A percentile compares a stretch with the other conserved stretches of the same genome.
phyloP scores from a whole-genome alignment of 1,140 invertebrate genomes.

The Drosophila bifasciata region DNA sequence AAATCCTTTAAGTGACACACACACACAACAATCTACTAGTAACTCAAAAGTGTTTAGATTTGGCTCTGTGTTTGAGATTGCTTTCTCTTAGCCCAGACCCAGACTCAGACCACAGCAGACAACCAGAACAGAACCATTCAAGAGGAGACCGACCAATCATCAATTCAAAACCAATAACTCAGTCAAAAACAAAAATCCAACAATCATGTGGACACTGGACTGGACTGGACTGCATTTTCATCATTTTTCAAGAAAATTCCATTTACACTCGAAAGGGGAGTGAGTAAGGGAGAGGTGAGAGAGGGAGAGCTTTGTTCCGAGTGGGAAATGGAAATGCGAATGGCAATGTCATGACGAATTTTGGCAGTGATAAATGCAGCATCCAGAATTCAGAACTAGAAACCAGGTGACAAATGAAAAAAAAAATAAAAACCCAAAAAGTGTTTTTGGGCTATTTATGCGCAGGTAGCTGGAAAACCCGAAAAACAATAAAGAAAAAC shows the following conservation, averaged over 20 bases:
- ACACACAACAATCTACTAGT: too few species aligned
- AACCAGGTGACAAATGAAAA: constrained; percentile 51
- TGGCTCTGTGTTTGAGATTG: neutral
- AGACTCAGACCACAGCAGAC: too few species aligned
- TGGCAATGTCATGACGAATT: constrained; percentile 69
- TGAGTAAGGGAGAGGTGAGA: too few species aligned
- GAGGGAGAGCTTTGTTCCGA: constrained; percentile 50
- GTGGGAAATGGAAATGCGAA: constrained; percentile 16
- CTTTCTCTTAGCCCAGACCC: too few species aligned
- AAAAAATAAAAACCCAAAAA: constrained; percentile 62
- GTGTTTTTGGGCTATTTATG: constrained; percentile 78
- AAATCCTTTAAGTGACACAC: too few species aligned
- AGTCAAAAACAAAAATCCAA: constrained; percentile 62
- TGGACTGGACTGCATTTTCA: constrained; percentile 61
- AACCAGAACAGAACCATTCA: constrained; percentile 2
- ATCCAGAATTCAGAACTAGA: constrained; percentile 37
- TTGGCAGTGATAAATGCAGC: constrained; percentile 79
- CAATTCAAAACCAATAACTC: constrained; percentile 80
- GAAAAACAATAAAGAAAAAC: constrained; percentile 46
- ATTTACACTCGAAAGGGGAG: constrained; percentile 61
- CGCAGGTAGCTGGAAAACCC: constrained; percentile 59
- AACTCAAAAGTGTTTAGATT: too few species aligned
- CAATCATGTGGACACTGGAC: constrained; percentile 70
- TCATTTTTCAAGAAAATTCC: constrained; percentile 60
- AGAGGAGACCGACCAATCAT: constrained; percentile 39